A percentile compares a stretch with the other conserved stretches of the same genome.
These are phyloP conservation scores for Rotaria socialis DNA, from an alignment of 2,888 invertebrate genomes.

Conservation along the genomic window DNA sequence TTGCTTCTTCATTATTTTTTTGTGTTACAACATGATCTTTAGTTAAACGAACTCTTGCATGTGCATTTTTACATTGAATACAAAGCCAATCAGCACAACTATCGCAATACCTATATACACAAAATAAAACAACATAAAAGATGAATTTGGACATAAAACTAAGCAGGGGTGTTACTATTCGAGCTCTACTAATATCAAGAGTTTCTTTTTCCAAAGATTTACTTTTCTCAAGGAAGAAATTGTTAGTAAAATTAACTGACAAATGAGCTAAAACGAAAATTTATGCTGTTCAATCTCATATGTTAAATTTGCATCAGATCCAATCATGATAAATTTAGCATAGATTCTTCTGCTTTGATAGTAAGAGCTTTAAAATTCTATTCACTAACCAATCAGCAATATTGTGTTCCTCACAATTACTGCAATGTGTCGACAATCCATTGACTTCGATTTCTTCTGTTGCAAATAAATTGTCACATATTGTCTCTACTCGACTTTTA, in stretches of 20 bases:
- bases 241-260: too few relatives aligned
- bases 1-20: not conserved
- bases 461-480: conserved; percentile 10
- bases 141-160: too few relatives aligned
- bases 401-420: conserved; percentile 17
- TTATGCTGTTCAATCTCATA: too few relatives aligned
- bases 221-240: too few relatives aligned
- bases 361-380: not conserved
- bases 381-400: conserved; percentile 57
- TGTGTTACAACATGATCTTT: conserved; percentile 54
- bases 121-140: not conserved
- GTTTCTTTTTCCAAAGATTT: too few relatives aligned
- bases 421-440: not conserved
- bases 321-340: too few relatives aligned
- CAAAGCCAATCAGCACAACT: conserved; percentile 87
- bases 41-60: conserved; percentile 56
- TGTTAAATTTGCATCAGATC: too few relatives aligned
- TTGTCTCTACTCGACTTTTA: not conserved
- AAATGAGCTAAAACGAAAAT: too few relatives aligned
- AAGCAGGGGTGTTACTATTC: too few relatives aligned
- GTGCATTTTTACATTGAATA: conserved; percentile 72
- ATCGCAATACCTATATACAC: conserved; percentile 68
- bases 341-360: too few relatives aligned
- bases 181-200: too few relatives aligned
- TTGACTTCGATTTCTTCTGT: not conserved